A percentile compares a stretch with the other conserved stretches of the same genome.
Conservation (phyloP, 2,113 vertebrate genomes). For the Otocyon megalotis region DNA sequence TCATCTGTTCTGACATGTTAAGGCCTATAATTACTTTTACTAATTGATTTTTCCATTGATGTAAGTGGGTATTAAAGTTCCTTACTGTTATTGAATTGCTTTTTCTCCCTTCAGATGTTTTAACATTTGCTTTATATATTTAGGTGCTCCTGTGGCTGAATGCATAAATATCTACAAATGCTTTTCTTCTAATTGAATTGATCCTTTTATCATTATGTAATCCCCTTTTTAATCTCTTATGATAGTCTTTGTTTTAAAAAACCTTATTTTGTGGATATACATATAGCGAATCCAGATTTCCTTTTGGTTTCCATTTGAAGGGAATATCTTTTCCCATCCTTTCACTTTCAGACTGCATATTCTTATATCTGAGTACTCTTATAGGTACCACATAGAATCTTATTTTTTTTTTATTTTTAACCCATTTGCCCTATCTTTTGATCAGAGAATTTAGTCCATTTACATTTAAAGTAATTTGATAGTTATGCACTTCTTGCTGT, state of each 20-base stretch:
- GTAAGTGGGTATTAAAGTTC: not conserved
- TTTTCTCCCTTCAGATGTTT: no score
- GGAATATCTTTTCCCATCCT: not conserved
- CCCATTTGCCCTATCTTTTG: not conserved
- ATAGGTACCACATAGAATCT: not conserved
- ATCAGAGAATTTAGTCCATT: not conserved
- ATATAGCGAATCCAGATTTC: not conserved
- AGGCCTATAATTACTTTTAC: not conserved
- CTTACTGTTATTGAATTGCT: not conserved
- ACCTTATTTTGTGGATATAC: not conserved
- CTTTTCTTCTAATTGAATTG: not conserved
- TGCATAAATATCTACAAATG: not conserved
- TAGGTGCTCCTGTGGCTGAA: not conserved
- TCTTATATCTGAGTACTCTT: not conserved
- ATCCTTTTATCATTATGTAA: not conserved
- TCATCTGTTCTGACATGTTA: not conserved
- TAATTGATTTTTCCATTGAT: not conserved
- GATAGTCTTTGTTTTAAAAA: not conserved
- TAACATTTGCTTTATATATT: not conserved
- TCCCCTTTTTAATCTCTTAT: not conserved
- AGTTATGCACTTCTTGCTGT: not conserved
- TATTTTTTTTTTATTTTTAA: not conserved
- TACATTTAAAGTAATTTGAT: not conserved
- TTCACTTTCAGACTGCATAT: not conserved
- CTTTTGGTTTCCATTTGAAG: not conserved